Conservation (phyloP, 2,113 vertebrate species). For the Lontra canadensis region DNA sequence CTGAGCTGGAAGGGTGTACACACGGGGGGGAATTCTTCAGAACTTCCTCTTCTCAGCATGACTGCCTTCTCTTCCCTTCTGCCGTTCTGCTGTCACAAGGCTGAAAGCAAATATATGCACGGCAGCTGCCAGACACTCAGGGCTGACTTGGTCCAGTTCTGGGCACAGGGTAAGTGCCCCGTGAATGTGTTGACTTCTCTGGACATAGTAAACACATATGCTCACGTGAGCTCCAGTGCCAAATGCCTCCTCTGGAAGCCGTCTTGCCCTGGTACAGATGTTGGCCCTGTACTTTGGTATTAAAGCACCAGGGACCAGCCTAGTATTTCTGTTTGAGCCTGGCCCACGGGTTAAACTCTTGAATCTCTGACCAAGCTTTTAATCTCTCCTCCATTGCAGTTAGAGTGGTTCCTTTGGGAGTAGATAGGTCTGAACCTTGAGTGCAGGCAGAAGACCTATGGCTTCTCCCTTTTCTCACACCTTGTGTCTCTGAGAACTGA, state of each 20-base stretch:
- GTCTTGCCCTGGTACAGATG: neutral
- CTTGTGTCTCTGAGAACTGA: neutral
- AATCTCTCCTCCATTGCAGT: neutral
- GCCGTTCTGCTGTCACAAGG: neutral
- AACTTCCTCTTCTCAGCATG: neutral
- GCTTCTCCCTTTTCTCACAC: neutral
- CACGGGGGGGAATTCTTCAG: neutral
- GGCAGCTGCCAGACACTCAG: neutral
- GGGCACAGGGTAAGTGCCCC: neutral
- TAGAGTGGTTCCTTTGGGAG: neutral
- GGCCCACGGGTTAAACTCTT: neutral
- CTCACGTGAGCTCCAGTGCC: neutral
- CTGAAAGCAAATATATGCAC: neutral
- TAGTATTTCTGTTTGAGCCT: neutral
- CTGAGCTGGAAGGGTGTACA: neutral
- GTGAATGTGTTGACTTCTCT: slow-evolving; percentile 29
- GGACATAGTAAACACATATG: slow-evolving; percentile 32
- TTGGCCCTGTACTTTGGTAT: neutral
- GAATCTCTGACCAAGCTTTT: neutral
- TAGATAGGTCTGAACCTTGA: neutral
- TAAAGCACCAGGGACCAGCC: neutral
- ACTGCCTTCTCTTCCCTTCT: neutral
- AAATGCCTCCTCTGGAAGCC: slow-evolving; percentile 43
- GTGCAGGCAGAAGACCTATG: neutral
- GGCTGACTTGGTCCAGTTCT: neutral